These are phyloP conservation scores for Nettapus auritus DNA, from an alignment of 2,113 vertebrate genomes.

Conservation along the genomic window DNA sequence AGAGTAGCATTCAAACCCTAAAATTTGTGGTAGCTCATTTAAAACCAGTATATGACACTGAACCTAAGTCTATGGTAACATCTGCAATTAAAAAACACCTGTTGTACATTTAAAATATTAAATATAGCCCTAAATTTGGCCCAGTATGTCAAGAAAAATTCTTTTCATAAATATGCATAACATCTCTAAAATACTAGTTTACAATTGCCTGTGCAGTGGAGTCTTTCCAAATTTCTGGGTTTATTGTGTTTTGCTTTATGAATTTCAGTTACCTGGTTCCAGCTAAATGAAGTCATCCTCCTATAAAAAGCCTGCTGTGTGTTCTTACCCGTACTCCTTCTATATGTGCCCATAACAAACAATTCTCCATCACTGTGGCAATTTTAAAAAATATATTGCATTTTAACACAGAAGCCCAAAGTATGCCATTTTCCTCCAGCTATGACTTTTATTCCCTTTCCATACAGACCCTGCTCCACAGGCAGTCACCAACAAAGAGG, in stretches of 20 bases:
- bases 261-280: background rate
- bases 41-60: background rate
- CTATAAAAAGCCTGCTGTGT: background rate
- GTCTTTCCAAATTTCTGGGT: background rate
- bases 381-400: background rate
- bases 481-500: fast-evolving
- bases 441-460: background rate
- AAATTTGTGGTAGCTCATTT: background rate
- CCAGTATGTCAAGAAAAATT: background rate
- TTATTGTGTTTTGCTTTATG: background rate
- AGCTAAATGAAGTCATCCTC: background rate
- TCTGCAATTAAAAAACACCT: background rate
- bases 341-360: background rate
- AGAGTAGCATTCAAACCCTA: background rate
- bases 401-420: background rate
- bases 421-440: fast-evolving
- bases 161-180: background rate
- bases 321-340: background rate
- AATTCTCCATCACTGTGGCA: background rate
- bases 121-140: background rate
- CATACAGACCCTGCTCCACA: fast-evolving
- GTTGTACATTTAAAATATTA: background rate
- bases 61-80: background rate
- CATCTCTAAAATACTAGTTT: background rate
- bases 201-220: background rate